Evolutionary conservation across 2,797 vertebrate species (phyloP).

Genomic region (Ammospiza maritima): DNA sequence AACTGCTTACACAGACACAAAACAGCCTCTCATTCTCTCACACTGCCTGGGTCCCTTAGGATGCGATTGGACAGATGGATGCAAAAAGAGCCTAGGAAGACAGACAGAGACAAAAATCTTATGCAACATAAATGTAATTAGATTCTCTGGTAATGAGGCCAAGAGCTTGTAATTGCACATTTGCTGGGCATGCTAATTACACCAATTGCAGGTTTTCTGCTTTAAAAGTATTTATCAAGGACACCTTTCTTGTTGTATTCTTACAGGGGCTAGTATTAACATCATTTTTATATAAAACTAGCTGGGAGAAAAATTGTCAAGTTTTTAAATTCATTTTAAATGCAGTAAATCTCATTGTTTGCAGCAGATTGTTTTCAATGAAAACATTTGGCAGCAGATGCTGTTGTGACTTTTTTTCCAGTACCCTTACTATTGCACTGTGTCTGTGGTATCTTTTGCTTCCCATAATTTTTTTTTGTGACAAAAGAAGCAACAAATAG

Average conservation of each 20-base stretch:
- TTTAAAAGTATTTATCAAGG: background rate
- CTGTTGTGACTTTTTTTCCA: background rate
- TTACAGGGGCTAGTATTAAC: background rate
- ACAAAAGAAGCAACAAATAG: background rate
- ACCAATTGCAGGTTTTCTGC: background rate
- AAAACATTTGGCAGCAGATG: background rate
- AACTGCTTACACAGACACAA: constrained; percentile 64
- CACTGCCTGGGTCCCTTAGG: constrained; percentile 73
- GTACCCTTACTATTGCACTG: background rate
- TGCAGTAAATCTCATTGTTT: background rate
- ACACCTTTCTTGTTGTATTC: background rate
- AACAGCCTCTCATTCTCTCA: constrained; percentile 45
- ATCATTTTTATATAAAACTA: background rate
- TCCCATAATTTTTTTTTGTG: background rate
- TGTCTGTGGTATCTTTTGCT: background rate
- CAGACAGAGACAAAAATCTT: constrained; percentile 6
- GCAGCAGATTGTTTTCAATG: background rate
- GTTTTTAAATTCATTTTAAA: background rate
- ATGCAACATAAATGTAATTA: constrained; percentile 1
- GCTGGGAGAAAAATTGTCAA: background rate
- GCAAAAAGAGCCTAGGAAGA: background rate
- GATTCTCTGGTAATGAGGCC: background rate
- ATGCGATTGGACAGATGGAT: constrained; percentile 76
- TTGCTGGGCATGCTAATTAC: background rate
- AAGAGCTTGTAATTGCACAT: background rate